Evolutionary conservation across 2,888 invertebrate species (phyloP).

Genomic region (Drosophila greeni): DNA sequence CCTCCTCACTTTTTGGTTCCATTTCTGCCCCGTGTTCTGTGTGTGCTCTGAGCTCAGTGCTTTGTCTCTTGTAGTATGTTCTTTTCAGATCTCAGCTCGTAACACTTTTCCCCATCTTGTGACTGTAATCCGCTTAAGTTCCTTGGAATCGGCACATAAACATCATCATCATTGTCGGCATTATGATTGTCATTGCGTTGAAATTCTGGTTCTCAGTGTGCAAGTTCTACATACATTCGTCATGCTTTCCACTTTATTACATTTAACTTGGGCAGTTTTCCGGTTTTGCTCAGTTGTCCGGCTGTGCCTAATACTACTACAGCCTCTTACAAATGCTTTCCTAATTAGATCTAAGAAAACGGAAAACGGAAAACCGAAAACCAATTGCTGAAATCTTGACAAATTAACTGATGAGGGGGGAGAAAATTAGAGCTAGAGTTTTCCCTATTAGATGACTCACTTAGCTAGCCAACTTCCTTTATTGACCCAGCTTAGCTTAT

Average conservation of each 20-base stretch:
- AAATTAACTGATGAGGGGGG: conserved; percentile 57
- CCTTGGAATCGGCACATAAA: conserved; percentile 69
- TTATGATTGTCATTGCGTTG: conserved; percentile 39
- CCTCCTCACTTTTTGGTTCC: conserved; percentile 14
- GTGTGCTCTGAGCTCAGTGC: conserved; percentile 8
- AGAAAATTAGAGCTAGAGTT: conserved; percentile 2
- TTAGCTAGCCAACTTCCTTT: conserved; percentile 14
- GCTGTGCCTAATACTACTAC: conserved; percentile 34
- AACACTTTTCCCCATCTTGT: conserved; percentile 61
- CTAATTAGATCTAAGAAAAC: conserved; percentile 58
- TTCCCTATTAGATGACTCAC: conserved; percentile 43
- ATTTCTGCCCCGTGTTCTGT: conserved; percentile 11
- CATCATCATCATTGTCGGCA: conserved; percentile 52
- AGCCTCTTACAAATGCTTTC: conserved; percentile 50
- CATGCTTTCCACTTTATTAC: conserved; percentile 64
- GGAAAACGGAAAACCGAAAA: conserved; percentile 13
- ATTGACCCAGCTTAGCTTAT: conserved; percentile 38
- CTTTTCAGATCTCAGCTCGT: conserved; percentile 51
- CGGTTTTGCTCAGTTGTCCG: conserved; percentile 41
- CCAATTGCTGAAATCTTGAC: conserved; percentile 31
- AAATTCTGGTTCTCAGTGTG: conserved; percentile 37
- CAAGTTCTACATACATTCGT: conserved; percentile 53
- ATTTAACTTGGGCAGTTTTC: conserved; percentile 46
- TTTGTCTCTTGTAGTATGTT: conserved; percentile 23
- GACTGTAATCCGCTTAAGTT: conserved; percentile 66